Evolutionary conservation across 2,797 vertebrate species (phyloP), one percentile per base, ranked within the genome.

Genomic region (Parauchenoglanis punctatus): DNA sequence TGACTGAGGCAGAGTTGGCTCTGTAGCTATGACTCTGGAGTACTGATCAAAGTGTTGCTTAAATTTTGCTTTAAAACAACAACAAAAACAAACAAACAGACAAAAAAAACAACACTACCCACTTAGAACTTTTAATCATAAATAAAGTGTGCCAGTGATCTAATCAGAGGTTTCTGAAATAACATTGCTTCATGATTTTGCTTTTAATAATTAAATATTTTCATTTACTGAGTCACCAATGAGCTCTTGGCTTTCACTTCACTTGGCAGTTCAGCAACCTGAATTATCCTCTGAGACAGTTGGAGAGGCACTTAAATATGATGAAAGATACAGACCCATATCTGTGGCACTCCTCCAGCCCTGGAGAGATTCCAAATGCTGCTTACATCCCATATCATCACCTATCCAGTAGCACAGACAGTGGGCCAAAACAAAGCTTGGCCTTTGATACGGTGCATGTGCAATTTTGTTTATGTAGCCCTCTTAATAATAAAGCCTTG

Each of bases 401-500:
- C 70, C 78, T 78, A 87, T 67, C 72, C 80, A 81, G 72, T 65
- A 85, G 84, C 82, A 81, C 49, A 86, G 44, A 83, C 56, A 61
- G 56, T 78, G 67, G 72, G 89, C 87, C 82, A 81, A 91, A 90
- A 89, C 83, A 86, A 89, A 83, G 52, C 72, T 77, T 68, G 72
- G 25, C 63, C 67, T 85, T 86, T 87, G 61, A 89, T 81, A 81
- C 13, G 2, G 58, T 78, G 20, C 49, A 70, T 84, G 83, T 81
- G 68, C 83, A 73, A 80, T 86, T 89, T 59, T 87, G 88, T 90
- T 89, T 89, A 84, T 88, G 49, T 85, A 89, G 77, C 88, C 86
- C 84, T 88, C 59, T 88, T 70, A 83, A 89, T 73, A 70, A 85
- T 86, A 82, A 82, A 80, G 31, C 40, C 72, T 83, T 46, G 56